Base-by-base conservation (phyloP, 2,797 vertebrate species). In the Eurystomus glaucurus region DNA sequence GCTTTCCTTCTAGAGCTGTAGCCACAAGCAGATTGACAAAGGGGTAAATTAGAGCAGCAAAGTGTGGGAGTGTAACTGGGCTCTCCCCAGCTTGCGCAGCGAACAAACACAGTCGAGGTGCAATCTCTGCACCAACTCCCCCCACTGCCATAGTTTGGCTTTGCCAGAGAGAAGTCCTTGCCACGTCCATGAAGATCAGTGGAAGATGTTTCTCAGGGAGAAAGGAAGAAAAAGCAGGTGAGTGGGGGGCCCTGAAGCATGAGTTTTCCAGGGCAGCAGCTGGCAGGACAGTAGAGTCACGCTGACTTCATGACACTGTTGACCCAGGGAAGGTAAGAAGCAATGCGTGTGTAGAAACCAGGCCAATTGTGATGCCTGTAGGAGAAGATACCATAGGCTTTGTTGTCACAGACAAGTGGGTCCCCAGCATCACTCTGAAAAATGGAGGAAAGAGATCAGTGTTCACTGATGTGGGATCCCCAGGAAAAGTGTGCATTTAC, bases 381-480 rank as follows among this genome's bases (percentile, higher is more conserved):
- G 76, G 96, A 96, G 95, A 95, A 97, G 93, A 97, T 94, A 52
- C 95, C 96, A 0, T 21, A 90, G 92, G 83, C 96, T 92, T 65
- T 96, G 72, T 88, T 90, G 70, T 93, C 90, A 83, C 96, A 97
- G 65, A 96, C n/a, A 1, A 97, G 92, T 0, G 95, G 88, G 18
- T 80, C 54, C 70, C 96, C 96, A 0, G 33, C 51, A 14, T 93
- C 51, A 0, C 11, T 35, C 96, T 97, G 93, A 23, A 31, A 9
- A 45, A 28, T 50, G 12, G 39, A 58, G n/a, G 23, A 57, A 70
- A 69, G 51, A 25, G 26, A 8, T 89, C 66, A 69, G 62, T 3
- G 55, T 28, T 39, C 88, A 9, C 10, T 14, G 25, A 2, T 1
- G 5, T 4, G 19, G 20, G 13, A 7, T 2, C 18, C 23, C 12